Evolutionary conservation across 2,113 vertebrate genomes (phyloP).

Genomic region (Hydrolagus affinis): DNA sequence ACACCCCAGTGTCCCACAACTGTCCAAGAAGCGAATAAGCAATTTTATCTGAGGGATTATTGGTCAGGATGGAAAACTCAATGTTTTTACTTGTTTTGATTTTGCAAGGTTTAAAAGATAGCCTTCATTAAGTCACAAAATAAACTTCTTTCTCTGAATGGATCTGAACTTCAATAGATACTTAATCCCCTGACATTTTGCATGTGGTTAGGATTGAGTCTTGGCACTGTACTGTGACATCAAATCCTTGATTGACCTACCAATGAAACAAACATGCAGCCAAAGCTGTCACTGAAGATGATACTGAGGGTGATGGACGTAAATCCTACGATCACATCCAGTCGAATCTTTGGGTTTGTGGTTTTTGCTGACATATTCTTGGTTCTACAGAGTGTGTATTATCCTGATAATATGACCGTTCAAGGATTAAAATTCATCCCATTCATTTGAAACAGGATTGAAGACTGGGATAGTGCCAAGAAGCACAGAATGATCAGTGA

Average conservation of each 20-base stretch:
- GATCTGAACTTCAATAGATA: neutral
- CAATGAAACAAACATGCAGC: neutral
- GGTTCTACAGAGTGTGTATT: conserved; percentile 18
- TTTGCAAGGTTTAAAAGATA: neutral
- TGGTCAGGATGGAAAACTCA: no score
- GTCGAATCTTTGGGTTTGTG: conserved; percentile 10
- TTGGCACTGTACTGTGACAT: neutral
- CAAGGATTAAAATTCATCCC: neutral
- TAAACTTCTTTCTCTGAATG: neutral
- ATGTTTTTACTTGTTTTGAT: no score
- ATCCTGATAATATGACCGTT: conserved; percentile 15
- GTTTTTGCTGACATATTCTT: neutral
- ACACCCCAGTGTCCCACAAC: no score
- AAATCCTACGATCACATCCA: neutral
- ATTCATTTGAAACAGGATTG: neutral
- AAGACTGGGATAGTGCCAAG: neutral
- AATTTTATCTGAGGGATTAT: no score
- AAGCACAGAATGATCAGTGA: neutral
- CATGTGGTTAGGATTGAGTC: neutral
- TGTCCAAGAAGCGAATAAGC: no score
- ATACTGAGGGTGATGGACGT: neutral
- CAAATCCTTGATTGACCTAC: neutral
- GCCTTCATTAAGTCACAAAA: neutral
- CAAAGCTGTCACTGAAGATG: neutral
- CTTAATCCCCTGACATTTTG: neutral